These are phyloP conservation scores for Eretmochelys imbricata DNA, from an alignment of 2,113 vertebrate species.

Conservation along the genomic window DNA sequence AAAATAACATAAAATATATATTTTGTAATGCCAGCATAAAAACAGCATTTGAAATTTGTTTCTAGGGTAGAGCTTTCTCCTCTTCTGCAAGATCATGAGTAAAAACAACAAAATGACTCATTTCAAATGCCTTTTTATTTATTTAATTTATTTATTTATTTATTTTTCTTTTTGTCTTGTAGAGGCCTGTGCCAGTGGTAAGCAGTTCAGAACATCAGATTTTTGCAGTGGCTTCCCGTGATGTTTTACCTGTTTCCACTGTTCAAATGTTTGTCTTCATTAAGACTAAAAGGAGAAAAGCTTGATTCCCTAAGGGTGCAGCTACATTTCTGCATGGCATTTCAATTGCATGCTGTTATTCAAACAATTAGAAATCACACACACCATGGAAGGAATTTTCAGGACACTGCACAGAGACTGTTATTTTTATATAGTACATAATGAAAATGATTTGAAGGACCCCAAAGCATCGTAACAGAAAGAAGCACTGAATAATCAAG, in stretches of 20 bases:
- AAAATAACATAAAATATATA: conserved; percentile 74
- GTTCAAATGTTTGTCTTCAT: conserved; percentile 68
- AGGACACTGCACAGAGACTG: conserved; percentile 40
- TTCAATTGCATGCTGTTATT: conserved; percentile 64
- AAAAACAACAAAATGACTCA: not conserved
- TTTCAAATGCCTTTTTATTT: conserved; percentile 10
- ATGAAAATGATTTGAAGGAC: conserved; percentile 76
- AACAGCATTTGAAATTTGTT: conserved; percentile 75
- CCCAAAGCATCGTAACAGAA: conserved; percentile 57
- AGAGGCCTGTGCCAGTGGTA: not conserved
- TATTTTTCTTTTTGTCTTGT: conserved; percentile 42
- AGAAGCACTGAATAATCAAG: conserved; percentile 59
- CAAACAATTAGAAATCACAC: conserved; percentile 70
- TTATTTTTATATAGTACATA: conserved; percentile 61
- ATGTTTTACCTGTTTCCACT: conserved; percentile 53
- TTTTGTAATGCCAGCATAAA: conserved; percentile 74
- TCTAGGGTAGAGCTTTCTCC: conserved; percentile 53
- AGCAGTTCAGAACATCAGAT: not conserved
- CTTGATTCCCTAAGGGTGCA: conserved; percentile 57
- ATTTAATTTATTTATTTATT: conserved; percentile 23
- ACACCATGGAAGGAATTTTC: conserved; percentile 51
- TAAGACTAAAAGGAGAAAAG: conserved; percentile 51
- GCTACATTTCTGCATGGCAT: conserved; percentile 48
- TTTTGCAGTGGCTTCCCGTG: conserved; percentile 34
- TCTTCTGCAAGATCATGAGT: conserved; percentile 70